Evolutionary conservation across 2,797 vertebrate genomes (phyloP).

Genomic region (Lepus townsendii): DNA sequence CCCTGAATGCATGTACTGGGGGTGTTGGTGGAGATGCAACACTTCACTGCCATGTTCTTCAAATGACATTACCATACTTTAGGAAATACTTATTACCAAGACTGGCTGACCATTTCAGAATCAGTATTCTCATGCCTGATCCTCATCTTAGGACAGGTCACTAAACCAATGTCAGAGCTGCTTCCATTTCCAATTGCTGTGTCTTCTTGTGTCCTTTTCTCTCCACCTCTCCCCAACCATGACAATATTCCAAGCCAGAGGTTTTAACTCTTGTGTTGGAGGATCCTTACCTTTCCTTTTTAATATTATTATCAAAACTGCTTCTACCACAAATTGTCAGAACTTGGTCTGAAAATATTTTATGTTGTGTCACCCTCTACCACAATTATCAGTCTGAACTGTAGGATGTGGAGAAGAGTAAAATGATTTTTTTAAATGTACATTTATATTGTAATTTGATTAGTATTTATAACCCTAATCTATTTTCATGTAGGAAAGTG

Average conservation of each 20-base stretch:
- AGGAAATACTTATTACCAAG: not conserved
- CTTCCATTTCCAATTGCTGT: not conserved
- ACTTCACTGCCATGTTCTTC: not conserved
- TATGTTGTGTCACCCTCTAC: not conserved
- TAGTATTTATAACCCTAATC: no score
- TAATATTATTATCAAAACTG: not conserved
- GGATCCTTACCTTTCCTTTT: not conserved
- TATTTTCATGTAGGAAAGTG: no score
- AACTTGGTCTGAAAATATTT: conserved; percentile 5
- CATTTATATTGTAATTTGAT: no score
- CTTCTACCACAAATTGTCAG: not conserved
- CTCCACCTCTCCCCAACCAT: not conserved
- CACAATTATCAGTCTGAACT: not conserved
- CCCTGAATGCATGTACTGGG: not conserved
- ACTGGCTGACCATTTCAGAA: not conserved
- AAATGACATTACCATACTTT: not conserved
- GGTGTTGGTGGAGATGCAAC: not conserved
- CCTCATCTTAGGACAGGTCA: not conserved
- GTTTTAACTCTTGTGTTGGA: not conserved
- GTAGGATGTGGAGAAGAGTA: not conserved
- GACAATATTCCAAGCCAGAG: not conserved
- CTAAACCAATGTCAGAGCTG: not conserved
- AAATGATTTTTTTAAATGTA: not conserved
- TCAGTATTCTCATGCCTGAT: not conserved
- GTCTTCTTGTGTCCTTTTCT: not conserved